Evolutionary conservation across 2,888 invertebrate species (phyloP).

Genomic region (Drosophila siamana): DNA sequence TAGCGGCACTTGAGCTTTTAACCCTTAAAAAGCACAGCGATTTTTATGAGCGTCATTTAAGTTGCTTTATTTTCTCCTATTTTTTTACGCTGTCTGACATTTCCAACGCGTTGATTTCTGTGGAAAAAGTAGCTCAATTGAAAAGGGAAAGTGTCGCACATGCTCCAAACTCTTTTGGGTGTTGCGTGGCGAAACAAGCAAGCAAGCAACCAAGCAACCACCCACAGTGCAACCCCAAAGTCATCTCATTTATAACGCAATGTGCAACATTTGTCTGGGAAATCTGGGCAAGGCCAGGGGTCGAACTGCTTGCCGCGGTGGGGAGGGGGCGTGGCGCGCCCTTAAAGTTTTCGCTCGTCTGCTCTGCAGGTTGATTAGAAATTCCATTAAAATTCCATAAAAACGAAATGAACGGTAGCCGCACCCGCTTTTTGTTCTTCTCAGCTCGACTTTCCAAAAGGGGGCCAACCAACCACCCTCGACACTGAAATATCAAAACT

Average conservation of each 20-base stretch:
- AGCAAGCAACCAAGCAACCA: slow-evolving; percentile 21
- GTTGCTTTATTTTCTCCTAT: slow-evolving; percentile 25
- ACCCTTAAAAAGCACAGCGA: slow-evolving; percentile 55
- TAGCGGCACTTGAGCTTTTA: slow-evolving; percentile 54
- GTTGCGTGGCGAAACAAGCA: neutral
- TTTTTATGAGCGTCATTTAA: slow-evolving; percentile 60
- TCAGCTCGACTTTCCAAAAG: slow-evolving; percentile 27
- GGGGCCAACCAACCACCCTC: slow-evolving; percentile 15
- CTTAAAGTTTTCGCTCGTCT: slow-evolving; percentile 32
- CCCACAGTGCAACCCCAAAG: slow-evolving; percentile 44
- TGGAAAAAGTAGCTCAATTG: slow-evolving; percentile 64
- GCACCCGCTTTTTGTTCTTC: slow-evolving; percentile 51
- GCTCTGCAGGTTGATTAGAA: slow-evolving; percentile 76
- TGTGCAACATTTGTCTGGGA: slow-evolving; percentile 69
- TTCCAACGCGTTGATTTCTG: slow-evolving; percentile 59
- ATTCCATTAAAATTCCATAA: slow-evolving; percentile 79
- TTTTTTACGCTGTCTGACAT: slow-evolving; percentile 11
- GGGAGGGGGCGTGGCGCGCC: slow-evolving; percentile 56
- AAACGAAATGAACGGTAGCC: slow-evolving; percentile 55
- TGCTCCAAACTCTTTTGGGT: slow-evolving; percentile 12
- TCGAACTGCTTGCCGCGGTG: slow-evolving; percentile 17
- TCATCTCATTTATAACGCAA: slow-evolving; percentile 41
- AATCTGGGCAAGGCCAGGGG: slow-evolving; percentile 58
- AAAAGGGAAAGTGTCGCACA: slow-evolving; percentile 73
- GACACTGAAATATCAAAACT: slow-evolving; percentile 24